phyloP scores from a whole-genome alignment of 1,140 invertebrate species.

The Ostrea edulis region DNA sequence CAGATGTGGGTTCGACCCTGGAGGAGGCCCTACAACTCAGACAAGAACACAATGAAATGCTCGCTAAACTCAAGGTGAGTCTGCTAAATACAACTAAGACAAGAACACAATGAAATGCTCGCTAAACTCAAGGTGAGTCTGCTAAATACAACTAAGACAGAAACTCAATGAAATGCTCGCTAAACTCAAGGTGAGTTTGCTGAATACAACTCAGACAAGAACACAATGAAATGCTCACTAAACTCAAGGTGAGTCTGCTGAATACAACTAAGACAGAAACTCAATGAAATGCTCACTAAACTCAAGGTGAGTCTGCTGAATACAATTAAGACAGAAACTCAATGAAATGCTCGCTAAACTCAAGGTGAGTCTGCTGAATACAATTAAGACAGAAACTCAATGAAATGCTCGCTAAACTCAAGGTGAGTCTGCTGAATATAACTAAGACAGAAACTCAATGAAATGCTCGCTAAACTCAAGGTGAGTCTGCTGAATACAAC shows the following conservation, averaged over 20 bases:
- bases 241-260: constrained; percentile 88
- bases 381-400: background rate
- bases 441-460: constrained; percentile 88
- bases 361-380: background rate
- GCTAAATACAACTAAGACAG: background rate
- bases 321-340: too few species aligned
- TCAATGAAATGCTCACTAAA: background rate
- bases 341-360: constrained; percentile 86
- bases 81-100: constrained; percentile 82
- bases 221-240: constrained; percentile 90
- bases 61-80: constrained; percentile 89
- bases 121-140: constrained; percentile 62
- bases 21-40: constrained; percentile 88
- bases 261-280: constrained; percentile 81
- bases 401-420: constrained; percentile 87
- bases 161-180: constrained; percentile 82
- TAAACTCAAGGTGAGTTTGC: constrained; percentile 88
- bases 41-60: constrained; percentile 90
- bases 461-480: constrained; percentile 91
- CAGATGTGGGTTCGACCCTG: constrained; percentile 88
- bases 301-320: too few species aligned
- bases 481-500: constrained; percentile 63
- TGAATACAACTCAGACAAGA: constrained; percentile 82
- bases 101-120: constrained; percentile 91
- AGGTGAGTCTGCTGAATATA: constrained; percentile 84